Evolutionary conservation across 2,113 vertebrate species (phyloP).

Genomic region (Neoarius graeffei): DNA sequence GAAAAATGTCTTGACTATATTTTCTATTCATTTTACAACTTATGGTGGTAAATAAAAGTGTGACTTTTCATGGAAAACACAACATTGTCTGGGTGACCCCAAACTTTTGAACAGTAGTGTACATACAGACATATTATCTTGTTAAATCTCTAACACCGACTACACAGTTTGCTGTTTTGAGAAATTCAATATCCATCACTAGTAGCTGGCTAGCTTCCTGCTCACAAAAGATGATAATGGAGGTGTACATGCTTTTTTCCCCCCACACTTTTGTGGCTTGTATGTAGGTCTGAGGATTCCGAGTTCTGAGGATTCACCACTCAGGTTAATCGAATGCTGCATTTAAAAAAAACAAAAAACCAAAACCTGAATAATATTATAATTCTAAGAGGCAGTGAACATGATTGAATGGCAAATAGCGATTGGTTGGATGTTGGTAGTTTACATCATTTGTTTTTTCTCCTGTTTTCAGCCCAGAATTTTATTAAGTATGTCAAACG

Average conservation of each 20-base stretch:
- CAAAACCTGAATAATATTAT: neutral
- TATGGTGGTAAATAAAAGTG: too few relatives aligned
- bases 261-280: neutral
- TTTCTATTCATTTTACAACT: too few relatives aligned
- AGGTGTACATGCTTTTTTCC: neutral
- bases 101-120: too few relatives aligned
- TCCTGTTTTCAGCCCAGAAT: neutral
- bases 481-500: neutral
- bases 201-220: too few relatives aligned
- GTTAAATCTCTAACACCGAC: neutral
- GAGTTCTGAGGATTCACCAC: neutral
- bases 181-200: too few relatives aligned
- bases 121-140: neutral
- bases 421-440: neutral
- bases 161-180: too few relatives aligned
- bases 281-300: neutral
- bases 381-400: neutral
- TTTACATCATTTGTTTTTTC: neutral
- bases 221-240: too few relatives aligned
- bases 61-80: too few relatives aligned
- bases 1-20: too few relatives aligned
- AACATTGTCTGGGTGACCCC: too few relatives aligned
- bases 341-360: neutral
- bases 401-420: neutral
- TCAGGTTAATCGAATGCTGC: neutral